Evolutionary conservation across 1,140 invertebrate species (phyloP), one percentile per base, ranked within the genome.

Genomic region (Euwallacea similis): DNA sequence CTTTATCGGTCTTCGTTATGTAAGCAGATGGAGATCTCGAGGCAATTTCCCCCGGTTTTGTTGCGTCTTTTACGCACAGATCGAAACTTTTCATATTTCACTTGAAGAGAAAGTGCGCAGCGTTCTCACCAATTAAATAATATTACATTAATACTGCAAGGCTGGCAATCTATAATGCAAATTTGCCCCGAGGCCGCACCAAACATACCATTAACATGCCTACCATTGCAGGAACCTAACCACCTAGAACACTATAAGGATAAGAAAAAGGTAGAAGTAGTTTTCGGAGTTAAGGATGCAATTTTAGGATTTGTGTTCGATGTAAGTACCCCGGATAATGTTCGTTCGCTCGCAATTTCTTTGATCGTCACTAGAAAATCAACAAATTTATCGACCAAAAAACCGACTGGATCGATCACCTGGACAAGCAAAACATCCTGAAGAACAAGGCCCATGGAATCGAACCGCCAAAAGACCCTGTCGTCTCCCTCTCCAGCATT

Each of bases 271-370:
- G 85, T 91, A 73, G 89, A 89, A 75, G 81, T 87, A 73, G 89
- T 89, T 78, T 88, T 88, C 72, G 90, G 89, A 74, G 85, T 89
- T 72, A 89, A 90, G 77, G 91, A 91, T 79, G 90, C 90, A 7
- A 84, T 92, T 61, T 83, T 92, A 73, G 90, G 89, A 79, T 91
- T 91, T 81, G 89, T 92, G 0, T 92, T 92, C 78, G 89, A 90
- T 79, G 91, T 92, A 87, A 91, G 87, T 88, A 83, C 46, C 21
- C 55, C 7, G 44, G 21, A 33, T 33, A 33, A 33, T 47, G 50
- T 64, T 2, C 43, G 11, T 42, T 10, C 33, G 21, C 6, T 42
- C 7, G 16, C 21, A 62, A 62, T 11, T 42, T n/a, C 42, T 8
- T 55, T 16, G 11, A 11, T 56, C 42, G 7, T 42, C 55, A 33